A percentile compares a stretch with the other conserved stretches of the same genome.
Conservation (phyloP, 1,140 invertebrate species). For the Pissodes strobi region DNA sequence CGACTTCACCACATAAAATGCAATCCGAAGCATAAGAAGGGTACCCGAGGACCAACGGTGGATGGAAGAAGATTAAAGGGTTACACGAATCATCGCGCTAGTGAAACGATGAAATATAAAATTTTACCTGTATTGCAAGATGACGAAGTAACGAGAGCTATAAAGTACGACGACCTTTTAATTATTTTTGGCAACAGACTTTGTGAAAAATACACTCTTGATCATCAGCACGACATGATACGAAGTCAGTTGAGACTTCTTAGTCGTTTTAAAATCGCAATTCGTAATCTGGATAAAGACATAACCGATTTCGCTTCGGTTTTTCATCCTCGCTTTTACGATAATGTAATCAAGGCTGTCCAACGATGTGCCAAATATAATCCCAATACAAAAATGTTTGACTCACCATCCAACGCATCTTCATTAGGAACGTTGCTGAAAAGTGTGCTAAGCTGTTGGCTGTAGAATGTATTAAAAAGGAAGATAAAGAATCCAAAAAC, state of each 20-base stretch:
- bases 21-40: background rate
- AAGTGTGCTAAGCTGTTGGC: constrained; percentile 9
- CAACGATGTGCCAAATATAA: constrained; percentile 7
- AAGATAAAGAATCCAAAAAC: constrained; percentile 16
- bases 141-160: constrained; percentile 8
- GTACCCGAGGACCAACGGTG: background rate
- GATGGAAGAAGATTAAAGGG: constrained; percentile 1
- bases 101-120: constrained; percentile 8
- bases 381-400: constrained; percentile 11
- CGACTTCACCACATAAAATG: constrained; percentile 3
- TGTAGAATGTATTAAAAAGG: constrained; percentile 16
- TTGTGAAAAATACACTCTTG: constrained; percentile 8
- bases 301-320: constrained; percentile 2
- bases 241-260: constrained; percentile 9
- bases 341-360: background rate
- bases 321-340: constrained; percentile 8
- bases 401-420: constrained; percentile 7
- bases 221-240: constrained; percentile 12
- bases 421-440: constrained; percentile 11
- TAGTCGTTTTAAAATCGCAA: constrained; percentile 9
- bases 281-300: constrained; percentile 4
- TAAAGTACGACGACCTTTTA: constrained; percentile 10
- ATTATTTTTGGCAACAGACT: constrained; percentile 9
- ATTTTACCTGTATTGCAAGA: constrained; percentile 15
- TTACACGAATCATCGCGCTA: constrained; percentile 8